Conservation (phyloP, 2,797 vertebrate genomes). For the Arrhamphus sclerolepis region DNA sequence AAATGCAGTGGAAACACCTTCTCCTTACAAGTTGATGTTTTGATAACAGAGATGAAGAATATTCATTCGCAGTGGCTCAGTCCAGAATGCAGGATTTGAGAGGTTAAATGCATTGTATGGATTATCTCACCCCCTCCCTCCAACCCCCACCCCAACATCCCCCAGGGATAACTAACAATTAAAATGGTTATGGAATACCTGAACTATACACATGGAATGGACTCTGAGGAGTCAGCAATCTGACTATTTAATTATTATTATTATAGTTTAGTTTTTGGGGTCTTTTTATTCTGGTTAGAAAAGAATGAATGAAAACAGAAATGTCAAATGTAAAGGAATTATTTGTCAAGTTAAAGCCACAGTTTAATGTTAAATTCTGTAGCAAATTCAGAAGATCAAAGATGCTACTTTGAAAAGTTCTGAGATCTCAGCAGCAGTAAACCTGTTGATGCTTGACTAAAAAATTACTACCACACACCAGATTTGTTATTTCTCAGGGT, state of each 20-base stretch:
- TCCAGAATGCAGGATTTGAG: slow-evolving; percentile 20
- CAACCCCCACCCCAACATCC: slow-evolving; percentile 2
- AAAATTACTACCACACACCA: no score
- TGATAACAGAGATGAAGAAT: slow-evolving; percentile 41
- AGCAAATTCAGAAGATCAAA: no score
- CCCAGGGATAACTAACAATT: background rate
- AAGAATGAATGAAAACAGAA: no score
- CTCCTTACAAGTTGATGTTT: slow-evolving; percentile 41
- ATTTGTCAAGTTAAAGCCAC: no score
- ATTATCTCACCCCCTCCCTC: slow-evolving; percentile 21
- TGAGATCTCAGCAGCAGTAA: no score
- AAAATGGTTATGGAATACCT: background rate
- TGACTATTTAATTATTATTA: no score
- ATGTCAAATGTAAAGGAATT: no score
- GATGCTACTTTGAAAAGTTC: no score
- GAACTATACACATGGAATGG: background rate
- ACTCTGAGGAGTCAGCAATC: background rate
- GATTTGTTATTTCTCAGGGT: background rate
- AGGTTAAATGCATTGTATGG: slow-evolving; percentile 27
- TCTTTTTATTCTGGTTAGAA: no score
- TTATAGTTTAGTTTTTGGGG: no score
- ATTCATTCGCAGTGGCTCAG: background rate
- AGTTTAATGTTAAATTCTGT: no score
- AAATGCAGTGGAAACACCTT: slow-evolving; percentile 23
- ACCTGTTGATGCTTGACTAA: no score